phyloP scores from a whole-genome alignment of 2,797 vertebrate genomes.

The Gymnothorax javanicus region DNA sequence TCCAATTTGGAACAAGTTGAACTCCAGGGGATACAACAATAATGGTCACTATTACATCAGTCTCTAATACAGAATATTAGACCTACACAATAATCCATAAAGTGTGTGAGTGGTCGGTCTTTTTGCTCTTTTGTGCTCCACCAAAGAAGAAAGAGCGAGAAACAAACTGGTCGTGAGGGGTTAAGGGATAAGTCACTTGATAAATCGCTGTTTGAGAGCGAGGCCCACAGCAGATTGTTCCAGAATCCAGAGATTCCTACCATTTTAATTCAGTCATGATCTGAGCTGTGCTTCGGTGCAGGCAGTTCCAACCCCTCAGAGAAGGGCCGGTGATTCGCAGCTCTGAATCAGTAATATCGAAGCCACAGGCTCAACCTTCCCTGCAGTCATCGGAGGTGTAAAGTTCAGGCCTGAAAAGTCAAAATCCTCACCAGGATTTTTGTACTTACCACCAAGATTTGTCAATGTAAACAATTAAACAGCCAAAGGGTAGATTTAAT shows the following conservation, averaged over 20 bases:
- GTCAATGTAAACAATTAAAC: too few species aligned
- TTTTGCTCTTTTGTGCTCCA: constrained; percentile 21
- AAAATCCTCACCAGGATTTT: too few species aligned
- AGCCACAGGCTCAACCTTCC: neutral
- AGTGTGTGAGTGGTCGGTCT: constrained; percentile 42
- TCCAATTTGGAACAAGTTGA: neutral
- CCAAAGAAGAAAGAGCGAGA: constrained; percentile 30
- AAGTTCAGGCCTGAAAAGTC: too few species aligned
- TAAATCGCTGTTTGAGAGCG: constrained; percentile 15
- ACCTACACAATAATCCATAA: constrained; percentile 31
- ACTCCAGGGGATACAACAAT: constrained; percentile 9
- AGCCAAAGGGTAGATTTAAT: too few species aligned
- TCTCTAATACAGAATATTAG: constrained; percentile 24
- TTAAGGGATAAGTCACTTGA: constrained; percentile 32
- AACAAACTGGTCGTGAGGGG: constrained; percentile 12
- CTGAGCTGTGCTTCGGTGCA: neutral
- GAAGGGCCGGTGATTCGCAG: neutral
- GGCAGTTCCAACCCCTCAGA: neutral
- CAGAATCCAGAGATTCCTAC: constrained; percentile 26
- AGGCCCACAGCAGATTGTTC: neutral
- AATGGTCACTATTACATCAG: constrained; percentile 41
- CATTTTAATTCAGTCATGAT: constrained; percentile 15
- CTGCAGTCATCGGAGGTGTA: neutral
- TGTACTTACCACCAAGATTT: too few species aligned
- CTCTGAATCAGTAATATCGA: neutral